Evolutionary conservation across 2,888 invertebrate genomes (phyloP).

Genomic region (Sinopyrophorus schimmeli): DNA sequence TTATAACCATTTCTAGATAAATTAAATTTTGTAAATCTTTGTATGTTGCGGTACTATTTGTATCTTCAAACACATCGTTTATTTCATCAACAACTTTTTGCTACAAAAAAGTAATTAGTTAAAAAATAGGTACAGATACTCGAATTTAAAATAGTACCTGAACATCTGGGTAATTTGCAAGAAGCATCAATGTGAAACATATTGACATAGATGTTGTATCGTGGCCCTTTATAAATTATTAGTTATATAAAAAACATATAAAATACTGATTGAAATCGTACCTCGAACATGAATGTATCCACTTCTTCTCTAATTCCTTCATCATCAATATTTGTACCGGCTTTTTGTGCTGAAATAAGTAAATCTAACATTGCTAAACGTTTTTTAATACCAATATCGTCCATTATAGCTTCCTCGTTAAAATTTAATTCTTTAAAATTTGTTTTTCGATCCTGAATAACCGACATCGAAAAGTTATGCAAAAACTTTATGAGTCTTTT

Average conservation of each 20-base stretch:
- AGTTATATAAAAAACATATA: slow-evolving; percentile 46
- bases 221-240: too few species aligned
- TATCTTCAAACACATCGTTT: slow-evolving; percentile 26
- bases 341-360: slow-evolving; percentile 57
- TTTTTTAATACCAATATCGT: slow-evolving; percentile 46
- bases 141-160: slow-evolving; percentile 50
- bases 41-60: slow-evolving; percentile 52
- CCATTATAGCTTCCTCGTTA: slow-evolving; percentile 40
- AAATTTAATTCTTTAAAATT: slow-evolving; percentile 42
- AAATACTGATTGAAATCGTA: not conserved
- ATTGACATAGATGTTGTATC: slow-evolving; percentile 35
- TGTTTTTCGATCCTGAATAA: slow-evolving; percentile 36
- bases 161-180: slow-evolving; percentile 51
- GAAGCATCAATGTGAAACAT: slow-evolving; percentile 34
- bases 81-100: slow-evolving; percentile 11
- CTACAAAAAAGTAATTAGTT: not conserved
- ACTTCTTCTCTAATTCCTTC: slow-evolving; percentile 61
- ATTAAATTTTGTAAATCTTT: slow-evolving; percentile 61
- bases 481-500: slow-evolving; percentile 27
- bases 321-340: slow-evolving; percentile 56
- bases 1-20: slow-evolving; percentile 67
- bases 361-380: slow-evolving; percentile 63
- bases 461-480: slow-evolving; percentile 39
- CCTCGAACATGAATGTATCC: slow-evolving; percentile 11
- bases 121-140: not conserved